Evolutionary conservation across 2,797 vertebrate genomes (phyloP).

Genomic region (Cichlasoma orientale): DNA sequence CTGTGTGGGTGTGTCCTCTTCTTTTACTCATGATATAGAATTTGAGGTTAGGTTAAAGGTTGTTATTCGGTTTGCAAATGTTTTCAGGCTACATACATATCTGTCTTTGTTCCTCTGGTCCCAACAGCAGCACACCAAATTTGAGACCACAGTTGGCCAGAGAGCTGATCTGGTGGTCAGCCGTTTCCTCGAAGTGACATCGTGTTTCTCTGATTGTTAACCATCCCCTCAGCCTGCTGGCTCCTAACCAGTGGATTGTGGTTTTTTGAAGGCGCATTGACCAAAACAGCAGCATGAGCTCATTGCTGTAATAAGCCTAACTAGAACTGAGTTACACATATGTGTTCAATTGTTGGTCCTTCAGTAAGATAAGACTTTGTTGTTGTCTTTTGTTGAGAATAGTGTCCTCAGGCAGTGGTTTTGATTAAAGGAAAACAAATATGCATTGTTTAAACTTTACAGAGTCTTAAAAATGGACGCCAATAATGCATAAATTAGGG

Average conservation of each 20-base stretch:
- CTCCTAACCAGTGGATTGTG: slow-evolving; percentile 45
- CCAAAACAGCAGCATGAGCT: slow-evolving; percentile 58
- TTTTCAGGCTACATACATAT: slow-evolving; percentile 42
- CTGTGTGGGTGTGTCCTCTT: slow-evolving; percentile 46
- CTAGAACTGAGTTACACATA: slow-evolving; percentile 30
- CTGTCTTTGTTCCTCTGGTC: slow-evolving; percentile 55
- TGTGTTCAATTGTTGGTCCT: slow-evolving; percentile 27
- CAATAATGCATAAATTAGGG: not conserved
- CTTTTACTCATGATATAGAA: slow-evolving; percentile 57
- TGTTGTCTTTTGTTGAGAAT: not conserved
- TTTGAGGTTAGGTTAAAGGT: slow-evolving; percentile 62
- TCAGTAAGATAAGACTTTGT: slow-evolving; percentile 31
- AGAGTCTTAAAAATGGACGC: not conserved
- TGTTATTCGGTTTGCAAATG: slow-evolving; percentile 54
- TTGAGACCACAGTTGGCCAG: slow-evolving; percentile 48
- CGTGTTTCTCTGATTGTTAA: slow-evolving; percentile 60
- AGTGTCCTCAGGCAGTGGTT: not conserved
- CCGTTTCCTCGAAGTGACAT: slow-evolving; percentile 77
- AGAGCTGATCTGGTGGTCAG: slow-evolving; percentile 48
- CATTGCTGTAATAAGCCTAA: slow-evolving; percentile 50
- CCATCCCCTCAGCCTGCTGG: slow-evolving; percentile 52
- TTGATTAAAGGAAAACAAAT: not conserved
- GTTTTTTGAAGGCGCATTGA: slow-evolving; percentile 58
- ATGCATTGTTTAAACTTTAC: not conserved
- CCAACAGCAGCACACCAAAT: slow-evolving; percentile 43